A percentile compares a stretch with the other conserved stretches of the same genome.
Evolutionary conservation across 2,113 vertebrate genomes (phyloP).

Genomic region (Atherinomorus stipes): DNA sequence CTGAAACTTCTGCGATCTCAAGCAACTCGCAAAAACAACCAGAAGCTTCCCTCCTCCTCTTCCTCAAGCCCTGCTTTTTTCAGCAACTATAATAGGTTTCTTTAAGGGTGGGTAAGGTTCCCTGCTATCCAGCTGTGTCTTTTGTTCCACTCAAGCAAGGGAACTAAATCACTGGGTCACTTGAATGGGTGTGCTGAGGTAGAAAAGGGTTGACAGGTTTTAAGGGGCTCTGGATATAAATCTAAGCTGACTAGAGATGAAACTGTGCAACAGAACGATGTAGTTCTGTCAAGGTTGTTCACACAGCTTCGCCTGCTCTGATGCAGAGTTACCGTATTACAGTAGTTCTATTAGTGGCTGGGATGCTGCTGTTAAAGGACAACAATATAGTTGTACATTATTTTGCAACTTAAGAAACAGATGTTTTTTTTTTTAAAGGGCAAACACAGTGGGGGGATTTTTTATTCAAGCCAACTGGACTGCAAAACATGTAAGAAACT

Average conservation of each 20-base stretch:
- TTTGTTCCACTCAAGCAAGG: slow-evolving; percentile 51
- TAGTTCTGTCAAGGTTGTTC: slow-evolving; percentile 1
- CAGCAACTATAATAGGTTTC: slow-evolving; percentile 54
- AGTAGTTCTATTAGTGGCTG: background rate
- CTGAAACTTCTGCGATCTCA: slow-evolving; percentile 10
- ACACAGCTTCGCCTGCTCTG: slow-evolving; percentile 12
- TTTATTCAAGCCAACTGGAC: slow-evolving; percentile 7
- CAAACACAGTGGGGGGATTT: background rate
- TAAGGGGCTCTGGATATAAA: slow-evolving; percentile 28
- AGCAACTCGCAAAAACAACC: slow-evolving; percentile 18
- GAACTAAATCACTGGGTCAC: slow-evolving; percentile 55
- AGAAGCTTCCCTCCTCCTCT: slow-evolving; percentile 18
- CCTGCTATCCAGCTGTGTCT: slow-evolving; percentile 45
- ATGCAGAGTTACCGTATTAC: slow-evolving; percentile 1
- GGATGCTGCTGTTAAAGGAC: background rate
- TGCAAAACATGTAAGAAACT: background rate
- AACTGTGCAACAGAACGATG: slow-evolving; percentile 28
- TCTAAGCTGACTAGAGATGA: slow-evolving; percentile 32
- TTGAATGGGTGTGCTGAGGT: slow-evolving; percentile 46
- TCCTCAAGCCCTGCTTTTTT: slow-evolving; percentile 40
- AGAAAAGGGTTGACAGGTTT: slow-evolving; percentile 2
- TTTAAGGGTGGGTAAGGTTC: slow-evolving; percentile 35
- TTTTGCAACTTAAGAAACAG: slow-evolving; percentile 12
- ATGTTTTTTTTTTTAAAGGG: slow-evolving; percentile 8
- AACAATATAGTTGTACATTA: background rate